A percentile compares a stretch with the other conserved stretches of the same genome.
Evolutionary conservation across 2,113 vertebrate genomes (phyloP).

Genomic region (Meriones unguiculatus): DNA sequence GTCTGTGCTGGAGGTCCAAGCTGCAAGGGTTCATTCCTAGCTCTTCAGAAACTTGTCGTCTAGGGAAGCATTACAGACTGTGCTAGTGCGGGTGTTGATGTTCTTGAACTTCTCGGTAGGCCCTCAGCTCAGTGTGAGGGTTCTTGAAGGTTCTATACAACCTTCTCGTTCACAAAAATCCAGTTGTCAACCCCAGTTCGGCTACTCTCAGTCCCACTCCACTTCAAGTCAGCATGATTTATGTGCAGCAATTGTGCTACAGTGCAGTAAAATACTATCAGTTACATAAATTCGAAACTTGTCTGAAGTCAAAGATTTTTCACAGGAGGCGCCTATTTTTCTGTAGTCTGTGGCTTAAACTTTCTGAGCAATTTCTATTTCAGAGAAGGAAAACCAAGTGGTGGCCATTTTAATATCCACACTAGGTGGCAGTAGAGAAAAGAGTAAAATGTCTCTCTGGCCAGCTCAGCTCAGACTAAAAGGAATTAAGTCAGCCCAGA

Average conservation of each 20-base stretch:
- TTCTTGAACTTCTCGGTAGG: neutral
- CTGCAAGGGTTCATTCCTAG: neutral
- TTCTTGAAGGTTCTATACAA: no score
- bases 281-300: neutral
- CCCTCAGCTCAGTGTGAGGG: neutral
- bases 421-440: constrained; percentile 87
- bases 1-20: neutral
- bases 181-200: neutral
- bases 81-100: neutral
- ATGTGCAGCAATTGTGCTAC: neutral
- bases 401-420: constrained; percentile 48
- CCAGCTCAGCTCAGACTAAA: neutral
- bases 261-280: neutral
- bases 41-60: neutral
- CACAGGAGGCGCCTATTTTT: neutral
- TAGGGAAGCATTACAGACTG: neutral
- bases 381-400: neutral
- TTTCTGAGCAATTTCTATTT: constrained; percentile 9
- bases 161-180: neutral
- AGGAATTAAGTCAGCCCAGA: neutral
- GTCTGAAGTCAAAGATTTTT: neutral
- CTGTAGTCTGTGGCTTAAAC: neutral
- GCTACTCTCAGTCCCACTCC: neutral
- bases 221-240: neutral
- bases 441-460: constrained; percentile 39